A percentile compares a stretch with the other conserved stretches of the same genome.
Evolutionary conservation across 2,888 invertebrate species (phyloP).

Genomic region (Polydrusus pterygomalis): DNA sequence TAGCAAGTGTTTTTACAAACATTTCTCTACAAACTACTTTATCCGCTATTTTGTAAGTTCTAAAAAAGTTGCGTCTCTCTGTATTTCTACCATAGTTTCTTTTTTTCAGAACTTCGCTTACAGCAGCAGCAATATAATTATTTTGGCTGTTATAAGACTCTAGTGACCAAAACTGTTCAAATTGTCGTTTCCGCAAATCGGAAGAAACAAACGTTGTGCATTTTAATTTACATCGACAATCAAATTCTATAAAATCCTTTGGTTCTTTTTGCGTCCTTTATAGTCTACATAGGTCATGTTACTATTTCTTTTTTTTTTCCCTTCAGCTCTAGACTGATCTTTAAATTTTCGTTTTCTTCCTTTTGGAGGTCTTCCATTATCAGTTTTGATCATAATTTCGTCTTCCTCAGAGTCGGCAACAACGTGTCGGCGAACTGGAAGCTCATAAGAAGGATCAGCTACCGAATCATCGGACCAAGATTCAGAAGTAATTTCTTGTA

Average conservation of each 20-base stretch:
- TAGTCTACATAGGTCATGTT: slow-evolving; percentile 40
- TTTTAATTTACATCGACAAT: slow-evolving; percentile 25
- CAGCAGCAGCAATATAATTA: slow-evolving; percentile 29
- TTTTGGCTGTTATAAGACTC: slow-evolving; percentile 35
- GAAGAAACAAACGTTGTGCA: slow-evolving; percentile 23
- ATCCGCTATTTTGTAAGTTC: slow-evolving; percentile 28
- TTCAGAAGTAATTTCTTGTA: slow-evolving; percentile 23
- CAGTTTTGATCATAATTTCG: slow-evolving; percentile 23
- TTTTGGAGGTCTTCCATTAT: slow-evolving; percentile 39
- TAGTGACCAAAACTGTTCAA: slow-evolving; percentile 27
- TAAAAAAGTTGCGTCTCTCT: slow-evolving; percentile 30
- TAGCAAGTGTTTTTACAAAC: slow-evolving; percentile 26
- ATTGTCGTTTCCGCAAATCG: slow-evolving; percentile 21
- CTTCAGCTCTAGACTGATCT: slow-evolving; percentile 38
- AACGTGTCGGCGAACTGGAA: slow-evolving; percentile 22
- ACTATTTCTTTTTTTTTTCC: slow-evolving; percentile 39
- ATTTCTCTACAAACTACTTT: slow-evolving; percentile 32
- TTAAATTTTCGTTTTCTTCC: slow-evolving; percentile 34
- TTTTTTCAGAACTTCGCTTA: slow-evolving; percentile 25
- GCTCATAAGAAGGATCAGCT: slow-evolving; percentile 36
- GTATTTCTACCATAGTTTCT: slow-evolving; percentile 35
- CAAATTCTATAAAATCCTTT: slow-evolving; percentile 4
- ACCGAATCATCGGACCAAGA: slow-evolving; percentile 39
- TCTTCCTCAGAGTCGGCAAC: slow-evolving; percentile 35
- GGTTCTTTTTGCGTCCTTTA: slow-evolving; percentile 18